A percentile compares a stretch with the other conserved stretches of the same genome.
Conservation (phyloP, 23 tunicate genomes). For the Phallusia fumigata region DNA sequence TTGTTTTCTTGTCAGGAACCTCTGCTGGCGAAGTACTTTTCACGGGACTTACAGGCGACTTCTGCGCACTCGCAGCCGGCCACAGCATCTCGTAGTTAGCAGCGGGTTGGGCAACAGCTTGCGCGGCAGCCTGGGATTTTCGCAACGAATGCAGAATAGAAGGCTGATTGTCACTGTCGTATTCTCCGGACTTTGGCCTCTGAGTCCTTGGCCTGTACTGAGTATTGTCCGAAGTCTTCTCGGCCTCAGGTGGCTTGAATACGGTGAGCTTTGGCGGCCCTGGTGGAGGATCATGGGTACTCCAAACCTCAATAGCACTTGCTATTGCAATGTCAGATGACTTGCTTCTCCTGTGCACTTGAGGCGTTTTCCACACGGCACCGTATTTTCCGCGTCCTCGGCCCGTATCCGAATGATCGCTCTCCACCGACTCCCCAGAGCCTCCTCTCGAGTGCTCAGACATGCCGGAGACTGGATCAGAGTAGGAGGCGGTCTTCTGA, state of each 20-base stretch:
- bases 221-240: neutral
- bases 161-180: slow-evolving; percentile 28
- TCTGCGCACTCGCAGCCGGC: slow-evolving; percentile 7
- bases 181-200: neutral
- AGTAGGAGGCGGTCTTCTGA: neutral
- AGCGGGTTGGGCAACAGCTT: neutral
- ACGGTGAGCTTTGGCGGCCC: slow-evolving; percentile 8
- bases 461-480: neutral
- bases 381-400: slow-evolving; percentile 60
- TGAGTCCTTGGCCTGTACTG: neutral
- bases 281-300: neutral
- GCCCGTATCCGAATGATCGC: slow-evolving; percentile 12
- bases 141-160: slow-evolving; percentile 45
- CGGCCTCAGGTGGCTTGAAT: slow-evolving; percentile 9
- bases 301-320: slow-evolving; percentile 19
- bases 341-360: slow-evolving; percentile 39
- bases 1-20: neutral
- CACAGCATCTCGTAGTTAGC: slow-evolving; percentile 55
- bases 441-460: slow-evolving; percentile 29
- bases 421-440: slow-evolving; percentile 20
- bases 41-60: neutral
- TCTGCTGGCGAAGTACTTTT: neutral
- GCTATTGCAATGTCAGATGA: slow-evolving; percentile 29
- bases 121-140: slow-evolving; percentile 1
- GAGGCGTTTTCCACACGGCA: slow-evolving; percentile 78